Evolutionary conservation across 2,888 invertebrate species (phyloP).

Genomic region (Apantesis nais): DNA sequence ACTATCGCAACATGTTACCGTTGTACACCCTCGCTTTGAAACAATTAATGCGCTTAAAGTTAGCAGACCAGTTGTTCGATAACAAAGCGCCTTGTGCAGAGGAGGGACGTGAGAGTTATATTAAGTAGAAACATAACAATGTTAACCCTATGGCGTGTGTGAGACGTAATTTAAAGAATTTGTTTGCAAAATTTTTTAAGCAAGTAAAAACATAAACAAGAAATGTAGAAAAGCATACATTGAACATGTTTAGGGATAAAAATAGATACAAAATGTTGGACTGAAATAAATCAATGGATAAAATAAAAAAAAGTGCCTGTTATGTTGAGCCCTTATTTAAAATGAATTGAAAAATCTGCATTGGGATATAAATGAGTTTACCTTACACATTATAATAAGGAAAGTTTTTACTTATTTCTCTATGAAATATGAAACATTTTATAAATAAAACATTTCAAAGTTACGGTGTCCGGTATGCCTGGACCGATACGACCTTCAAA

Average conservation of each 20-base stretch:
- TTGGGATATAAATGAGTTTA: too few species aligned
- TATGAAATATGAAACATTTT: too few species aligned
- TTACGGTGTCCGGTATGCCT: too few species aligned
- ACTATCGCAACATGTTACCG: not conserved
- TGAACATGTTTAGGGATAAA: too few species aligned
- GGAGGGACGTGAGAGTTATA: not conserved
- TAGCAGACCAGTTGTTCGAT: conserved; percentile 1
- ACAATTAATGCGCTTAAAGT: conserved; percentile 2
- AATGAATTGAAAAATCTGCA: too few species aligned
- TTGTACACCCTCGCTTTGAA: not conserved
- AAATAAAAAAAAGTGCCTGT: not conserved
- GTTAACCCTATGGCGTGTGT: not conserved
- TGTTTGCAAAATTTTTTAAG: not conserved
- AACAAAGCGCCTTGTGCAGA: not conserved
- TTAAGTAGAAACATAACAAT: not conserved
- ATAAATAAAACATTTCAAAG: too few species aligned
- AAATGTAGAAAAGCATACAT: not conserved
- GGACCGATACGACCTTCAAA: too few species aligned
- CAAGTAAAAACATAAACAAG: not conserved
- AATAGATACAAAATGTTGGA: too few species aligned
- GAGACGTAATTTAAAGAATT: not conserved
- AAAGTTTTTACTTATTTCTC: too few species aligned
- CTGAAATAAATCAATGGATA: not conserved
- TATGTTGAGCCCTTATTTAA: too few species aligned
- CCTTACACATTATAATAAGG: too few species aligned